phyloP scores from a whole-genome alignment of 1,140 invertebrate species.

The Hypsibius dujardini region DNA sequence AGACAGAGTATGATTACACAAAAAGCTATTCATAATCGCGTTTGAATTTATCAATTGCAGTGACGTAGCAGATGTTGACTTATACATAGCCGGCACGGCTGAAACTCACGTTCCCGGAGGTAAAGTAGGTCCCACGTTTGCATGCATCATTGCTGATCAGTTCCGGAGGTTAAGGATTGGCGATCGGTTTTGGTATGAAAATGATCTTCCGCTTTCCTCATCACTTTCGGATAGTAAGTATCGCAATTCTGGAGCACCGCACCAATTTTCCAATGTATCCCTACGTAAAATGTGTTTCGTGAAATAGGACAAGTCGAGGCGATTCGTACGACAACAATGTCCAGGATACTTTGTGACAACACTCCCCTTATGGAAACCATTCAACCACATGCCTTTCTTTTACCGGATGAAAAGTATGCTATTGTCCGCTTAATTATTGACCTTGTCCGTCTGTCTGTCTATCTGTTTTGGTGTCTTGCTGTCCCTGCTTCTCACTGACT shows the following conservation, averaged over 20 bases:
- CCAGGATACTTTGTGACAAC: constrained; percentile 7
- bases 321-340: not conserved
- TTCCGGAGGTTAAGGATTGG: constrained; percentile 39
- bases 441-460: not conserved
- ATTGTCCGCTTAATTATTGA: not conserved
- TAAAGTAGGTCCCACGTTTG: constrained; percentile 18
- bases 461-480: not conserved
- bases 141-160: constrained; percentile 38
- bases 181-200: constrained; percentile 44
- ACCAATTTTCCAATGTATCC: no score
- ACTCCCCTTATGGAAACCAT: constrained; percentile 8
- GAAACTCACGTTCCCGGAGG: not conserved
- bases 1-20: no score
- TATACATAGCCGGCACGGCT: constrained; percentile 4
- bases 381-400: not conserved
- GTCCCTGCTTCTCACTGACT: no score
- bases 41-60: not conserved
- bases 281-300: not conserved
- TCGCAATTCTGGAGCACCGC: not conserved
- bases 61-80: constrained; percentile 5
- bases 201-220: constrained; percentile 25
- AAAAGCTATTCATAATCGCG: not conserved
- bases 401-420: not conserved
- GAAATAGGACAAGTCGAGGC: constrained; percentile 11
- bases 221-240: constrained; percentile 8